Evolutionary conservation across 1,140 invertebrate species (phyloP).

Genomic region (Oryzaephilus surinamensis): DNA sequence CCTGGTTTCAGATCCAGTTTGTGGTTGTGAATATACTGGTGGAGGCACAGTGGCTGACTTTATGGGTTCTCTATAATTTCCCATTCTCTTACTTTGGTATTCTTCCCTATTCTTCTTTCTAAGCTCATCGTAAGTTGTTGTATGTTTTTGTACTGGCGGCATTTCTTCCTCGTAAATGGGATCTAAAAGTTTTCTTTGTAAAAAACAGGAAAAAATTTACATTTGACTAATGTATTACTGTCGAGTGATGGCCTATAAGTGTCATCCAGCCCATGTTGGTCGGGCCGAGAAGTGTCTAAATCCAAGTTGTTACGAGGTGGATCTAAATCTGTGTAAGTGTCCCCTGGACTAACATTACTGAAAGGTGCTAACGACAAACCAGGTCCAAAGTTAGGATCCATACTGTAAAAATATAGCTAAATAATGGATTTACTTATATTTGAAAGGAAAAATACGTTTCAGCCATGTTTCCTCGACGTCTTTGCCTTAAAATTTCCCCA

Average conservation of each 20-base stretch:
- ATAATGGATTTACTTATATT: neutral
- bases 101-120: conserved; percentile 47
- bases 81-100: conserved; percentile 36
- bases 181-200: conserved; percentile 18
- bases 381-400: conserved; percentile 32
- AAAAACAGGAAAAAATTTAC: conserved; percentile 1
- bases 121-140: conserved; percentile 47
- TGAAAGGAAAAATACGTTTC: conserved; percentile 27
- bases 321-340: conserved; percentile 37
- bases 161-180: conserved; percentile 34
- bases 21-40: neutral
- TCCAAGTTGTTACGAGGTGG: conserved; percentile 30
- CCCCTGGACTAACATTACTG: conserved; percentile 23
- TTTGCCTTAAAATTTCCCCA: conserved; percentile 47
- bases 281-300: conserved; percentile 38
- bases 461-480: conserved; percentile 33
- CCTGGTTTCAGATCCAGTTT: conserved; percentile 1
- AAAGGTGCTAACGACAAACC: conserved; percentile 40
- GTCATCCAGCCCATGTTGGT: conserved; percentile 39
- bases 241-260: conserved; percentile 39
- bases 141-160: conserved; percentile 29
- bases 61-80: conserved; percentile 21
- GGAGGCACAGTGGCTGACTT: neutral
- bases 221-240: conserved; percentile 24
- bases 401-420: conserved; percentile 11